Conservation (phyloP, 1,140 invertebrate species). For the Pectinophora gossypiella region DNA sequence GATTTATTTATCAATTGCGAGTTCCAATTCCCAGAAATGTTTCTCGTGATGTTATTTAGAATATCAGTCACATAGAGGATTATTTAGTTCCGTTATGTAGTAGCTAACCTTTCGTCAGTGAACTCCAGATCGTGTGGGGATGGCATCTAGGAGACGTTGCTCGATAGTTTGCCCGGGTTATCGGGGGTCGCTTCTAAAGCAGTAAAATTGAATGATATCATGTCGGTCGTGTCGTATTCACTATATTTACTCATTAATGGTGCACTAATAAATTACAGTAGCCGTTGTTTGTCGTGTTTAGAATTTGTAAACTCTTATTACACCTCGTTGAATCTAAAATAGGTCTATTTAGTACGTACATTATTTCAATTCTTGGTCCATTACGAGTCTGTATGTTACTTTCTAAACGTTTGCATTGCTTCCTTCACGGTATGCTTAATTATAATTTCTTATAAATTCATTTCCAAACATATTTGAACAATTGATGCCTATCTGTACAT, state of each 20-base stretch:
- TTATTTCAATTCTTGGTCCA: no score
- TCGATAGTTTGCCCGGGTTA: slow-evolving; percentile 64
- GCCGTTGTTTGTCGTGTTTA: slow-evolving; percentile 15
- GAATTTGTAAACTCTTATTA: slow-evolving; percentile 2
- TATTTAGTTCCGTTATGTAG: background rate
- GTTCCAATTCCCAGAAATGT: no score
- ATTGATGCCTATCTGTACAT: no score
- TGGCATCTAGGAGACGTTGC: slow-evolving; percentile 54
- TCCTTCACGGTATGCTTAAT: no score
- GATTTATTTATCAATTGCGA: no score
- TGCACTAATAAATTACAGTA: slow-evolving; percentile 54
- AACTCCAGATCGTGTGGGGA: slow-evolving; percentile 40
- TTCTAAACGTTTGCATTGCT: no score
- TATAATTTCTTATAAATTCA: no score
- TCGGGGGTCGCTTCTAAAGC: slow-evolving; percentile 67
- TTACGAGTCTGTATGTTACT: no score
- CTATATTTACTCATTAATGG: slow-evolving; percentile 64
- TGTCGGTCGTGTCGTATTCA: slow-evolving; percentile 58
- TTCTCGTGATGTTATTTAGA: background rate
- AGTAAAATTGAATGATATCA: slow-evolving; percentile 73
- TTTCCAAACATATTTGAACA: no score
- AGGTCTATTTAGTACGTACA: background rate
- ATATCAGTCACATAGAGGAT: background rate
- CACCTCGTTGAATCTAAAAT: background rate
- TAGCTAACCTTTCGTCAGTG: slow-evolving; percentile 26